Evolutionary conservation across 2,888 invertebrate genomes (phyloP).

Genomic region (Gymnoscelis rufifasciata): DNA sequence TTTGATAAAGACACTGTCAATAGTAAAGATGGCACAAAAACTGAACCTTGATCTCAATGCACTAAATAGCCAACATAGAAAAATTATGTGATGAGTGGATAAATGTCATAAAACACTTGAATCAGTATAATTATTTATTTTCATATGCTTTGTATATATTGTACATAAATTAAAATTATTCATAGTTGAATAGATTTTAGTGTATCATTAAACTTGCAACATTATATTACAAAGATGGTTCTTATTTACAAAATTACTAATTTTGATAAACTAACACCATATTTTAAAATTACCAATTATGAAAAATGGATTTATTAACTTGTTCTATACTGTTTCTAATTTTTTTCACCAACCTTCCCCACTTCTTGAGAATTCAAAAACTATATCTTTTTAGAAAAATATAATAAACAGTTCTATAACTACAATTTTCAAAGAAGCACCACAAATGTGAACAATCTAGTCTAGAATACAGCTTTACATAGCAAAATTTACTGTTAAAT

Average conservation of each 20-base stretch:
- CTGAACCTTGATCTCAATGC: background rate
- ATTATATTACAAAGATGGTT: background rate
- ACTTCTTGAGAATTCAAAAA: too few species aligned
- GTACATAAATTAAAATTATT: conserved; percentile 42
- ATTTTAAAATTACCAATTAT: too few species aligned
- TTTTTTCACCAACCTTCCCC: too few species aligned
- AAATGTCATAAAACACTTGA: conserved; percentile 12
- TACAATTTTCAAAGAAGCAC: conserved; percentile 56
- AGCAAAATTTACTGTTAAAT: background rate
- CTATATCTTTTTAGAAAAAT: background rate
- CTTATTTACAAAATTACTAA: background rate
- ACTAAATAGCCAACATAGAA: background rate
- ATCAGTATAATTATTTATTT: conserved; percentile 25
- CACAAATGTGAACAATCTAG: conserved; percentile 50
- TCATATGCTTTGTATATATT: conserved; percentile 46
- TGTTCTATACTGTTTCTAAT: too few species aligned
- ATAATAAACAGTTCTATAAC: conserved; percentile 23
- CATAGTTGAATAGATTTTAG: conserved; percentile 37
- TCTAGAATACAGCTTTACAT: conserved; percentile 8
- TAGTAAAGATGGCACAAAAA: background rate
- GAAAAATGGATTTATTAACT: too few species aligned
- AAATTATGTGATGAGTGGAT: background rate
- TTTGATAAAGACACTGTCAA: conserved; percentile 44
- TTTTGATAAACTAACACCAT: too few species aligned
- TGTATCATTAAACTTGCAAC: conserved; percentile 30